phyloP scores from a whole-genome alignment of 2,888 invertebrate species.

The Gortyna flavago region DNA sequence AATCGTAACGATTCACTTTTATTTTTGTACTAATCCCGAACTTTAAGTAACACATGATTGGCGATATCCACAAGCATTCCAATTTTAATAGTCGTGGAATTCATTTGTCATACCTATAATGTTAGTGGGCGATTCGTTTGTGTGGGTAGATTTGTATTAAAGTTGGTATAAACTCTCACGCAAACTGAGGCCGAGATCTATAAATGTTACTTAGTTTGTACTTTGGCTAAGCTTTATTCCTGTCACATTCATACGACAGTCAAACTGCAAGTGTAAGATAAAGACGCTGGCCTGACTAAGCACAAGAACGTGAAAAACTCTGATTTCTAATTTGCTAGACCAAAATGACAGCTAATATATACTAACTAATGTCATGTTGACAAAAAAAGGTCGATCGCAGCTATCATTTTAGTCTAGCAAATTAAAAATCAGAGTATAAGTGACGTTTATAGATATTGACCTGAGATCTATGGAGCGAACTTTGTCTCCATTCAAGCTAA shows the following conservation, averaged over 20 bases:
- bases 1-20: constrained; percentile 60
- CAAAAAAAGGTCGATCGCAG: not conserved
- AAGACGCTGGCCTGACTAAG: not conserved
- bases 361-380: not conserved
- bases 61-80: constrained; percentile 70
- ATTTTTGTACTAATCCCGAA: constrained; percentile 74
- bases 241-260: not conserved
- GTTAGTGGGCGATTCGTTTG: constrained; percentile 46
- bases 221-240: not conserved
- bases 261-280: not conserved
- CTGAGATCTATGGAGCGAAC: constrained; percentile 8
- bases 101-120: constrained; percentile 51
- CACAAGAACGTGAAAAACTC: not conserved
- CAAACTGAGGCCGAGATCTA: constrained; percentile 15
- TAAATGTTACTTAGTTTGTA: not conserved
- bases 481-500: not conserved
- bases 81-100: constrained; percentile 57
- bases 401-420: not conserved
- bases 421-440: not conserved
- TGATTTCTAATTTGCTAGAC: not conserved
- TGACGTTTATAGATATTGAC: not conserved
- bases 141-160: constrained; percentile 7
- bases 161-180: not conserved
- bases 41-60: constrained; percentile 57
- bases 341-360: too few species aligned